Evolutionary conservation across 2,888 invertebrate genomes (phyloP).

Genomic region (Dinocampus coccinellae): DNA sequence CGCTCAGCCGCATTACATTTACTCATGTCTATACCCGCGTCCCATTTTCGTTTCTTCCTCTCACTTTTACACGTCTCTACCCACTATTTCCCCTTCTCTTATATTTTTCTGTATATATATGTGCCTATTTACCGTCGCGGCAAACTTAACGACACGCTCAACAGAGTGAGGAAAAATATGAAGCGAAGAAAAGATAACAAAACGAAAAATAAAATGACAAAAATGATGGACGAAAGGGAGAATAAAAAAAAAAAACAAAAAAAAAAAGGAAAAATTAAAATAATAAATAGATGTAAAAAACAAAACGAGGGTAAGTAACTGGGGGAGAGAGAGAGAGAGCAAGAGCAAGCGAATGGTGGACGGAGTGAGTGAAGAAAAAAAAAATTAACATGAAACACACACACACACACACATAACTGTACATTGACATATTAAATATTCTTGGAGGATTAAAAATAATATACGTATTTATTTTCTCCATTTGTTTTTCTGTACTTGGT

Average conservation of each 20-base stretch:
- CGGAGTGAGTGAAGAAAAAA: too few species aligned
- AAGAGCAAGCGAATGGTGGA: too few species aligned
- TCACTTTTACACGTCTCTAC: slow-evolving; percentile 17
- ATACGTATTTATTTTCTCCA: background rate
- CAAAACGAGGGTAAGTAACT: too few species aligned
- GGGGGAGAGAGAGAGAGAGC: too few species aligned
- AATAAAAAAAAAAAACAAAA: background rate
- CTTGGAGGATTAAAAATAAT: background rate
- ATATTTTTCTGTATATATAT: slow-evolving; percentile 22
- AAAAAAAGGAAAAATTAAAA: background rate
- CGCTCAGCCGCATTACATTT: slow-evolving; percentile 42
- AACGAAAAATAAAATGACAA: background rate
- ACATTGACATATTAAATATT: background rate
- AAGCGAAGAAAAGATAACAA: slow-evolving; percentile 10
- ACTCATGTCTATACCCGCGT: slow-evolving; percentile 29
- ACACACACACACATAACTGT: background rate
- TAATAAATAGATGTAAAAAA: too few species aligned
- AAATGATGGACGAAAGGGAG: background rate
- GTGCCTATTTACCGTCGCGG: slow-evolving; percentile 39
- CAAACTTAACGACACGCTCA: slow-evolving; percentile 30
- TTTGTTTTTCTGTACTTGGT: background rate
- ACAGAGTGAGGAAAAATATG: slow-evolving; percentile 33
- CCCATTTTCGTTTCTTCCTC: slow-evolving; percentile 26
- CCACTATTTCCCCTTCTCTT: slow-evolving; percentile 17
- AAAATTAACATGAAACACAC: background rate